Conservation (phyloP, 1,140 invertebrate genomes). For the Drosophila melanica region DNA sequence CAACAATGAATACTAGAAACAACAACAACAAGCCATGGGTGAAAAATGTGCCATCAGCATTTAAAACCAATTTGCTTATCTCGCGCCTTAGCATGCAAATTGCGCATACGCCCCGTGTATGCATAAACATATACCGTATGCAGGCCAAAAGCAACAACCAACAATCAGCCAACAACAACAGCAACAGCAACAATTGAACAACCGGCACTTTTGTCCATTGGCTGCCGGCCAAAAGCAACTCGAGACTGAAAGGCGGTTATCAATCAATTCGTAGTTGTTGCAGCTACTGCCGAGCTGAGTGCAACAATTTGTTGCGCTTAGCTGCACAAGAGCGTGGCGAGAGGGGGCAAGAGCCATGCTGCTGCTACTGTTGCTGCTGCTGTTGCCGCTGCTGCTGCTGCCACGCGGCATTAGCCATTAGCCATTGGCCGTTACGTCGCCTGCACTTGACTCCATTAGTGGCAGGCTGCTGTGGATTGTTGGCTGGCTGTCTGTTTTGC, state of each 20-base stretch:
- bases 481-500: not conserved
- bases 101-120: slow-evolving; percentile 71
- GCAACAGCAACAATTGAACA: slow-evolving; percentile 5
- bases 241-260: slow-evolving; percentile 65
- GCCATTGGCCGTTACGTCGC: slow-evolving; percentile 39
- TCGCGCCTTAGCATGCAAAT: slow-evolving; percentile 57
- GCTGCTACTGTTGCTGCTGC: not conserved
- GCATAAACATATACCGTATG: slow-evolving; percentile 10
- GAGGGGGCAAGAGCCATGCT: not conserved
- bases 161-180: not conserved
- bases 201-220: slow-evolving; percentile 47
- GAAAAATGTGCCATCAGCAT: slow-evolving; percentile 44
- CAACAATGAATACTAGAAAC: slow-evolving; percentile 4
- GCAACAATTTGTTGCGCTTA: slow-evolving; percentile 73
- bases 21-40: slow-evolving; percentile 8
- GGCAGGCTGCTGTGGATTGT: slow-evolving; percentile 9
- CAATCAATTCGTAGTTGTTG: slow-evolving; percentile 60
- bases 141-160: slow-evolving; percentile 8
- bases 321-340: slow-evolving; percentile 13
- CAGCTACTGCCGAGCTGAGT: slow-evolving; percentile 13
- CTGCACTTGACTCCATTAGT: slow-evolving; percentile 76
- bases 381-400: slow-evolving; percentile 3
- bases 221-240: slow-evolving; percentile 61
- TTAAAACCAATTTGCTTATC: slow-evolving; percentile 59
- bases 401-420: slow-evolving; percentile 35